These are phyloP conservation scores for Megaustenia siamemsis DNA, from an alignment of 2,888 invertebrate species.

Conservation along the genomic window DNA sequence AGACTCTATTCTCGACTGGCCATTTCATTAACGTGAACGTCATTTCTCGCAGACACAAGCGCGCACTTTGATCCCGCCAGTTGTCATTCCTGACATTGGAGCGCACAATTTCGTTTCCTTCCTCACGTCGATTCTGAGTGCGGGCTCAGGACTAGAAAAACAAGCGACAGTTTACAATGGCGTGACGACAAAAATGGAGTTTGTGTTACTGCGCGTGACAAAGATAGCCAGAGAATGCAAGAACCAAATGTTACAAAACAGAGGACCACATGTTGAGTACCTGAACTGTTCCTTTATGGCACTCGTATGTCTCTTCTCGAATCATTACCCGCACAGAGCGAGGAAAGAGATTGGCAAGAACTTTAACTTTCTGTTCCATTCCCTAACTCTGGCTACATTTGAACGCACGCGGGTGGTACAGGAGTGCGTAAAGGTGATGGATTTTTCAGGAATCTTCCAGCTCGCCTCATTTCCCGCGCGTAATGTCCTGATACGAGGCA, in stretches of 20 bases:
- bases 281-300: slow-evolving; percentile 43
- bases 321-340: slow-evolving; percentile 40
- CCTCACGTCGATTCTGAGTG: background rate
- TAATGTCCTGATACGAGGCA: slow-evolving; percentile 25
- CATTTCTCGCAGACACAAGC: background rate
- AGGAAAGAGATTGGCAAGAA: background rate
- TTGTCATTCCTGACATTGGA: slow-evolving; percentile 3
- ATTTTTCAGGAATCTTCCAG: slow-evolving; percentile 42
- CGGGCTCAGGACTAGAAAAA: background rate
- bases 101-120: slow-evolving; percentile 24
- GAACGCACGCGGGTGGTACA: slow-evolving; percentile 39
- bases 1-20: background rate
- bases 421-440: slow-evolving; percentile 24
- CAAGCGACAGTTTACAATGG: slow-evolving; percentile 22
- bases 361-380: slow-evolving; percentile 5
- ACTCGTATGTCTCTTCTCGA: slow-evolving; percentile 35
- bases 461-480: slow-evolving; percentile 40
- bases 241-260: slow-evolving; percentile 37
- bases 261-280: slow-evolving; percentile 46
- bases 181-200: slow-evolving; percentile 35
- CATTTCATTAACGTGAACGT: slow-evolving; percentile 20
- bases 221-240: slow-evolving; percentile 36
- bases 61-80: background rate
- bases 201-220: slow-evolving; percentile 42
- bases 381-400: slow-evolving; percentile 1